These are phyloP conservation scores for Prosopocoilus inquinatus DNA, from an alignment of 2,888 invertebrate genomes.

Conservation along the genomic window DNA sequence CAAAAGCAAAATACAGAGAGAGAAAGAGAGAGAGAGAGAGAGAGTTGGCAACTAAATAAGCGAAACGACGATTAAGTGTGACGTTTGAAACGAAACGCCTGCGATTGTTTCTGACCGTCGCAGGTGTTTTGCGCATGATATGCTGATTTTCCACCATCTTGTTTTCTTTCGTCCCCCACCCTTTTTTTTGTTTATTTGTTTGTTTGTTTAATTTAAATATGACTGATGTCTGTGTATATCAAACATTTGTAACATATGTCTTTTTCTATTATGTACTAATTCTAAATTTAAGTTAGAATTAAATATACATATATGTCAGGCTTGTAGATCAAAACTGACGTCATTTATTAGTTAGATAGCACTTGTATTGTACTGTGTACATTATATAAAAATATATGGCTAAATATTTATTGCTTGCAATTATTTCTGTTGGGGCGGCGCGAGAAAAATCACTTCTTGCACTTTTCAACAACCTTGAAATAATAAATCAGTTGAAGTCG, in stretches of 20 bases:
- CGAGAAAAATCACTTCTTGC: too few species aligned
- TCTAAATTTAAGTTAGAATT: slow-evolving; percentile 37
- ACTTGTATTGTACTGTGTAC: slow-evolving; percentile 51
- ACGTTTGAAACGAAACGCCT: too few species aligned
- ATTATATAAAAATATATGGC: slow-evolving; percentile 48
- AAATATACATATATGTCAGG: slow-evolving; percentile 38
- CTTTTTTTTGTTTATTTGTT: too few species aligned
- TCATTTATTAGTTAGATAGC: slow-evolving; percentile 45
- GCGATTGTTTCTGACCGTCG: too few species aligned
- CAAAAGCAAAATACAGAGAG: too few species aligned
- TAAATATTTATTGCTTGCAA: slow-evolving; percentile 35
- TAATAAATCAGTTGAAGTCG: too few species aligned
- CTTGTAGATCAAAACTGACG: slow-evolving; percentile 46
- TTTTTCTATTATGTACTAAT: slow-evolving; percentile 30
- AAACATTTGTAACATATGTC: slow-evolving; percentile 35
- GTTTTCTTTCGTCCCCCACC: background rate
- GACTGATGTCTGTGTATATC: slow-evolving; percentile 30
- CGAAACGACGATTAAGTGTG: too few species aligned
- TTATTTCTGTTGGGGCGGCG: slow-evolving; percentile 1
- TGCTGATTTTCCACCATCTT: too few species aligned
- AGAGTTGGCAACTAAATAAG: too few species aligned
- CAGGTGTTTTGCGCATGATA: too few species aligned
- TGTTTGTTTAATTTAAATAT: slow-evolving; percentile 7
- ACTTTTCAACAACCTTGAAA: too few species aligned
- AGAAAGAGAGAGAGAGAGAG: too few species aligned